Base-by-base conservation (phyloP, 2,797 vertebrate genomes). In the Muscicapa striata region DNA sequence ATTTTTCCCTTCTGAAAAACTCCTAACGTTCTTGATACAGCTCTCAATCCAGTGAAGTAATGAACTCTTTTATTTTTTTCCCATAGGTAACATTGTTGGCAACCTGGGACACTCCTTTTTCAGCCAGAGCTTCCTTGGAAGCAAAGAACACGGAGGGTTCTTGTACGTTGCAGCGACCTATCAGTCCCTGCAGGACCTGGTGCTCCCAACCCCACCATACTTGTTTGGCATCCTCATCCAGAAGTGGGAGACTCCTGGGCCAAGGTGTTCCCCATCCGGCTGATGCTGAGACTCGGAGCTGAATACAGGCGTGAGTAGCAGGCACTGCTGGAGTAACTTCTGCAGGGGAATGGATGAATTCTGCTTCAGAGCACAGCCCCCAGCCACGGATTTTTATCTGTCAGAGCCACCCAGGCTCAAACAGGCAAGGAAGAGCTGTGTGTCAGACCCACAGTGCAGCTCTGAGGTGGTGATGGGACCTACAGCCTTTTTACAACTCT, bases 231-330 rank as follows among this genome's bases (percentile, higher is more conserved):
- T 99, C 97, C 98, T 99, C 87, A 98, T 99, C 94, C 99, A 99
- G 98, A 99, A 99, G 97, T 99, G 99, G 99, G 99, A 99, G 97
- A 99, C 99, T 55, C 99, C 73, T 99, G 99, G 99, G 99, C 99
- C 93, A 99, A 99, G 93, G 99, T 99, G 84, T 99, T 99, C 97
- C 99, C 99, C 90, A 99, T 99, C 77, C 98, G 99, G 80, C 98
- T 99, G 46, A 99, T 99, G 99, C 96, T 99, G 95, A 98, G 99
- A 59, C 98, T 99, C 32, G 99, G 99, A 59, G 99, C 99, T 17
- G 99, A 99, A 96, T 99, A 99, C 97, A 97, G 99, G 98, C 98
- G 99, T 99, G 97, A 99, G 99, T 98, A 83, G 61, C 54, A 5
- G 45, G 49, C 36, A 6, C 88, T 90, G 38, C 76, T 66, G 24